Percentiles rank a stretch among this genome's conserved stretches.
Evolutionary conservation across 2,797 vertebrate species (phyloP).

Genomic region (Prionace glauca): DNA sequence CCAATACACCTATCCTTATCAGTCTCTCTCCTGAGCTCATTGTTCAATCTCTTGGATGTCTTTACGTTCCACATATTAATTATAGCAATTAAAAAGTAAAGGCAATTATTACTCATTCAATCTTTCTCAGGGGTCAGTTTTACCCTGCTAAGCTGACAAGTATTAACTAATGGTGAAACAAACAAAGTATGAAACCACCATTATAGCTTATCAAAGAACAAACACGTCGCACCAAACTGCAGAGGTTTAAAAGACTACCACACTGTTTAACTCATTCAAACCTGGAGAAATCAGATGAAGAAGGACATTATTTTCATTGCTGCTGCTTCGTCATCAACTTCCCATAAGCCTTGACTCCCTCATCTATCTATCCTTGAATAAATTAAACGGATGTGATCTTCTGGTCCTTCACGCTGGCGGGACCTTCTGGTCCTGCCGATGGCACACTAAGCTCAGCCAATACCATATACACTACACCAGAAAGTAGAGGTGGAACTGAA

Average conservation of each 20-base stretch:
- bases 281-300: neutral
- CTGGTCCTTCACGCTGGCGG: no score
- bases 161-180: neutral
- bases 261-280: neutral
- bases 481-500: no score
- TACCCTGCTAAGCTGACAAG: neutral
- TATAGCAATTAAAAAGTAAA: neutral
- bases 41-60: neutral
- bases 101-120: neutral
- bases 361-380: no score
- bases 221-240: neutral
- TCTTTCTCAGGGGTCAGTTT: neutral
- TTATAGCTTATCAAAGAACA: neutral
- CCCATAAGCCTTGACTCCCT: no score
- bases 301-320: neutral
- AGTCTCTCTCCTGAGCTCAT: neutral
- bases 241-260: conserved; percentile 24
- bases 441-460: no score
- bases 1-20: neutral
- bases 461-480: no score
- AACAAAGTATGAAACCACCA: neutral
- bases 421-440: no score
- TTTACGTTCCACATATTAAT: neutral
- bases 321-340: no score
- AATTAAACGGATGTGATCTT: no score